Evolutionary conservation across 2,113 vertebrate genomes (phyloP).

Genomic region (Melanocharis versteri): DNA sequence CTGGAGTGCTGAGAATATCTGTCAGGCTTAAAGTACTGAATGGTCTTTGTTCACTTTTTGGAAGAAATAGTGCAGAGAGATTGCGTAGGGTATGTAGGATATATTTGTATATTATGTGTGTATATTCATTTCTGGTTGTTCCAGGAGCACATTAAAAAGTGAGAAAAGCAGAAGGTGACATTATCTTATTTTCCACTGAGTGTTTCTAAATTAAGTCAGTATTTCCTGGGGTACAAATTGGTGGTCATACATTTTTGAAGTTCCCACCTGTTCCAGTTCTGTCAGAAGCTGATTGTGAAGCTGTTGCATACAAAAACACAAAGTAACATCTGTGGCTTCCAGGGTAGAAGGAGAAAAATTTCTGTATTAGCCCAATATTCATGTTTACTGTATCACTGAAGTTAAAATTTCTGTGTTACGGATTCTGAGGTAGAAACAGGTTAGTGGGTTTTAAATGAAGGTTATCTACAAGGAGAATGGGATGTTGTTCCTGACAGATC

Average conservation of each 20-base stretch:
- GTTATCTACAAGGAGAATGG: neutral
- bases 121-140: neutral
- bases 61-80: neutral
- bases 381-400: neutral
- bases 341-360: neutral
- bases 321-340: neutral
- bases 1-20: conserved; percentile 23
- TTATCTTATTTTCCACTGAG: neutral
- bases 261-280: neutral
- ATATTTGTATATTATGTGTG: neutral
- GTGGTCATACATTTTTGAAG: neutral
- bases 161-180: neutral
- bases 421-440: neutral
- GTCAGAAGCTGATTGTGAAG: neutral
- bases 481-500: neutral
- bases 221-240: neutral
- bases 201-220: neutral
- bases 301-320: neutral
- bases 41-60: conserved; percentile 51
- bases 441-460: neutral
- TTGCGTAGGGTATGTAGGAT: neutral
- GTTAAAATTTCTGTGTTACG: neutral
- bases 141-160: neutral
- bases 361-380: neutral
- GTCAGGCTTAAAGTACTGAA: conserved; percentile 33